Evolutionary conservation across 2,888 invertebrate species (phyloP).

Genomic region (Diploptera punctata): DNA sequence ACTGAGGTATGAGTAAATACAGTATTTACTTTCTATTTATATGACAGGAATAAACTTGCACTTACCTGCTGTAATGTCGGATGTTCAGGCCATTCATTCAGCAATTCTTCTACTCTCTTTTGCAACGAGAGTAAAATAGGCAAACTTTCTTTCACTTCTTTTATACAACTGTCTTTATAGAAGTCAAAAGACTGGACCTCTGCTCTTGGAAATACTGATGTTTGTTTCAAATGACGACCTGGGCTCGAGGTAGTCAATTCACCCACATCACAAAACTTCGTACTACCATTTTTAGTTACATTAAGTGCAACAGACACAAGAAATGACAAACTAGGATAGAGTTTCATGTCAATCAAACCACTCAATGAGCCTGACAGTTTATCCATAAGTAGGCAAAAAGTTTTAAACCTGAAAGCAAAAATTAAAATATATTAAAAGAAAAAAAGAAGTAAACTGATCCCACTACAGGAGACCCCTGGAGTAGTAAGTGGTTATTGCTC

Average conservation of each 20-base stretch:
- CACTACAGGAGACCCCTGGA: too few species aligned
- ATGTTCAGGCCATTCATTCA: conserved; percentile 88
- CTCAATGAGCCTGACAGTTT: conserved; percentile 61
- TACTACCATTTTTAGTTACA: background rate
- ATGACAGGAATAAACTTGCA: too few species aligned
- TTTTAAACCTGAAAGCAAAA: conserved; percentile 57
- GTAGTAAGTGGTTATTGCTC: too few species aligned
- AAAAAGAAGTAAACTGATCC: too few species aligned
- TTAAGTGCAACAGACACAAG: conserved; percentile 57
- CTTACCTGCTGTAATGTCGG: conserved; percentile 81
- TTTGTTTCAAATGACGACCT: background rate
- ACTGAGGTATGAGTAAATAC: too few species aligned
- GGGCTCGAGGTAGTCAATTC: background rate
- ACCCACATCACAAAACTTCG: conserved; percentile 7
- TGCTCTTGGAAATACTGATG: background rate
- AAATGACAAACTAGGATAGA: conserved; percentile 65
- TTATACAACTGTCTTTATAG: conserved; percentile 83
- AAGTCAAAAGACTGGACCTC: conserved; percentile 63
- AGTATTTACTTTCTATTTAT: too few species aligned
- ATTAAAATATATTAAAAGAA: too few species aligned
- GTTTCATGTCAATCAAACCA: conserved; percentile 60
- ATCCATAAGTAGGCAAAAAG: conserved; percentile 63
- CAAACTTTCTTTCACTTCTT: conserved; percentile 77
- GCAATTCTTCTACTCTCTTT: conserved; percentile 67
- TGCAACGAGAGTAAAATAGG: too few species aligned